A percentile compares a stretch with the other conserved stretches of the same genome.
These are phyloP conservation scores for Zygothrica quintamaculata DNA, from an alignment of 2,888 invertebrate species.

Conservation along the genomic window DNA sequence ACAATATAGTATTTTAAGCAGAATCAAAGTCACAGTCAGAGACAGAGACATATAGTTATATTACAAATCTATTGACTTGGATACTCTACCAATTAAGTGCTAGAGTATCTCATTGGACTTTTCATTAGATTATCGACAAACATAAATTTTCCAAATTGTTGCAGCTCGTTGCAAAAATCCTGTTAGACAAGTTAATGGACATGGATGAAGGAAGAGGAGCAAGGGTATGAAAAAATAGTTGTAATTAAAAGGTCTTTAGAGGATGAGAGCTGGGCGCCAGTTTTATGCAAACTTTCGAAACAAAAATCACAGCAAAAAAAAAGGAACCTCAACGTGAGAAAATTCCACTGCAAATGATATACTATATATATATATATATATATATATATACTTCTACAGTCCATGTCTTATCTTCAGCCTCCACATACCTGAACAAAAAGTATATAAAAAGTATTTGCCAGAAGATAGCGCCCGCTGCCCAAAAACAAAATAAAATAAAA, in stretches of 20 bases:
- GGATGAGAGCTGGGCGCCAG: slow-evolving; percentile 39
- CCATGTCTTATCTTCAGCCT: slow-evolving; percentile 64
- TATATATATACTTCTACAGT: too few species aligned
- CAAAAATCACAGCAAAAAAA: not conserved
- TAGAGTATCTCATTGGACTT: slow-evolving; percentile 60
- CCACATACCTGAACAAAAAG: slow-evolving; percentile 70
- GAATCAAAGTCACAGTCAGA: not conserved
- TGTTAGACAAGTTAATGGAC: slow-evolving; percentile 59
- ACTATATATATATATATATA: too few species aligned
- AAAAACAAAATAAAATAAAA: slow-evolving; percentile 44
- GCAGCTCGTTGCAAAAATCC: slow-evolving; percentile 41
- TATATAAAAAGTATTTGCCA: slow-evolving; percentile 68
- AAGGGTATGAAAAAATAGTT: not conserved
- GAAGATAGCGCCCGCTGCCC: slow-evolving; percentile 54
- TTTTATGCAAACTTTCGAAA: slow-evolving; percentile 27
- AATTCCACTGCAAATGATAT: slow-evolving; percentile 71
- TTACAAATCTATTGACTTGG: slow-evolving; percentile 51
- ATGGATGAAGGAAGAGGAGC: not conserved
- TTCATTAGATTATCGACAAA: slow-evolving; percentile 76
- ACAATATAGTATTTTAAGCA: slow-evolving; percentile 17
- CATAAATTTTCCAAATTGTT: slow-evolving; percentile 69
- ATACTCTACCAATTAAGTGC: slow-evolving; percentile 69
- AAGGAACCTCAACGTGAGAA: slow-evolving; percentile 74
- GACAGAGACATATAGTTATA: too few species aligned
- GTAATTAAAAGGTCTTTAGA: slow-evolving; percentile 64